A percentile compares a stretch with the other conserved stretches of the same genome.
Conservation (phyloP, 2,113 vertebrate genomes). For the Nesoenas mayeri region DNA sequence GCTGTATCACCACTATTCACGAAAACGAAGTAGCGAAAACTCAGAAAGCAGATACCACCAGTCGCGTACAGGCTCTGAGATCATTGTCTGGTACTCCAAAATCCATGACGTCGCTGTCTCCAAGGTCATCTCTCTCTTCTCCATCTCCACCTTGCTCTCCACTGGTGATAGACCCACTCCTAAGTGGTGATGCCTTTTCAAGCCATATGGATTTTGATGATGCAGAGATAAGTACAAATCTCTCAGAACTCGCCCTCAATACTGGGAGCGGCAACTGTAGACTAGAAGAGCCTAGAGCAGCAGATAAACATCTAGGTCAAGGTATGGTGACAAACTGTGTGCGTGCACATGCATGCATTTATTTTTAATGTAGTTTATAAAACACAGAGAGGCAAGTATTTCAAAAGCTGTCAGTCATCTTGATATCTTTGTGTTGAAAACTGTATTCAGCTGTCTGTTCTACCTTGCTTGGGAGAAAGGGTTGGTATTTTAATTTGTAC, state of each 20-base stretch:
- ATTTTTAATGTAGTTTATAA: conserved; percentile 16
- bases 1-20: conserved; percentile 94
- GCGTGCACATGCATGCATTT: neutral
- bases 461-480: neutral
- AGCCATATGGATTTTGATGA: conserved; percentile 81
- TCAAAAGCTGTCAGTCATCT: neutral
- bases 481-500: neutral
- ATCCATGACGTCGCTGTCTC: conserved; percentile 91
- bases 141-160: conserved; percentile 95
- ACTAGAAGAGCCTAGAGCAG: conserved; percentile 67
- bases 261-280: conserved; percentile 67
- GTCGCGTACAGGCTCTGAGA: conserved; percentile 81
- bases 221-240: conserved; percentile 73
- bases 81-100: conserved; percentile 87
- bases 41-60: conserved; percentile 57
- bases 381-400: neutral
- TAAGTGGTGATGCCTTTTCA: conserved; percentile 83
- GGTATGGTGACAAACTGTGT: conserved; percentile 57
- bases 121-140: conserved; percentile 94
- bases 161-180: conserved; percentile 82
- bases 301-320: conserved; percentile 72
- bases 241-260: conserved; percentile 79
- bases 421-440: neutral
- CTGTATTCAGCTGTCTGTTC: neutral
- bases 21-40: conserved; percentile 88